phyloP scores from a whole-genome alignment of 2,888 invertebrate species.

The Mythimna albipuncta region DNA sequence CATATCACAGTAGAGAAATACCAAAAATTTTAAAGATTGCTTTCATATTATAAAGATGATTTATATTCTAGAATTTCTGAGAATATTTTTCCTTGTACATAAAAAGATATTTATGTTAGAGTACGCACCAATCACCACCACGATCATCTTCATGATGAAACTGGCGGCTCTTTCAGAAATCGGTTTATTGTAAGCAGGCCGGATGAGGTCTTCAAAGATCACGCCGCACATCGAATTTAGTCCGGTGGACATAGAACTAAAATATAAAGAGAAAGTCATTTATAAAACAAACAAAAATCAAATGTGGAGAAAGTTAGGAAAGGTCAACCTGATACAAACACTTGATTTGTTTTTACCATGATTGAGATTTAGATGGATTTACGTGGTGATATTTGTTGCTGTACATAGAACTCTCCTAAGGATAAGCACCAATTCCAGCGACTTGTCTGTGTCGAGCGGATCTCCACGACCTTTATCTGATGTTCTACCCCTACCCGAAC shows the following conservation, averaged over 20 bases:
- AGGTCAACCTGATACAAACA: not conserved
- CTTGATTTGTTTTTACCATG: too few relatives aligned
- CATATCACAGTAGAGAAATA: too few relatives aligned
- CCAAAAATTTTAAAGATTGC: too few relatives aligned
- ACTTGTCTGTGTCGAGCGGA: too few relatives aligned
- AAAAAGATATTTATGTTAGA: too few relatives aligned
- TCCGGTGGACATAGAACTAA: slow-evolving; percentile 94
- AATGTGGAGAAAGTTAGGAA: not conserved
- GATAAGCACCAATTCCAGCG: not conserved
- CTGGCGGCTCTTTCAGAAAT: slow-evolving; percentile 92
- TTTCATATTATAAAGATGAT: too few relatives aligned
- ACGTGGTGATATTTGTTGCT: too few relatives aligned
- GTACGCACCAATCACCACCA: slow-evolving; percentile 90
- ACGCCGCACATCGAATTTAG: slow-evolving; percentile 94
- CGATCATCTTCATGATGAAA: slow-evolving; percentile 93
- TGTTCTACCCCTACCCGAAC: too few relatives aligned
- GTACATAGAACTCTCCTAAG: not conserved
- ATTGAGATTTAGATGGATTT: too few relatives aligned
- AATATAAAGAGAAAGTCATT: slow-evolving; percentile 51
- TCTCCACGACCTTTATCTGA: too few relatives aligned
- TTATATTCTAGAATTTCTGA: too few relatives aligned
- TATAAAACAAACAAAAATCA: not conserved
- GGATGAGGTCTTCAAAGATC: slow-evolving; percentile 93
- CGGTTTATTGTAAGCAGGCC: slow-evolving; percentile 92
- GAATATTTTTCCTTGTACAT: too few relatives aligned